Base-by-base conservation (phyloP, 2,113 vertebrate species). In the Leucoraja erinaceus region DNA sequence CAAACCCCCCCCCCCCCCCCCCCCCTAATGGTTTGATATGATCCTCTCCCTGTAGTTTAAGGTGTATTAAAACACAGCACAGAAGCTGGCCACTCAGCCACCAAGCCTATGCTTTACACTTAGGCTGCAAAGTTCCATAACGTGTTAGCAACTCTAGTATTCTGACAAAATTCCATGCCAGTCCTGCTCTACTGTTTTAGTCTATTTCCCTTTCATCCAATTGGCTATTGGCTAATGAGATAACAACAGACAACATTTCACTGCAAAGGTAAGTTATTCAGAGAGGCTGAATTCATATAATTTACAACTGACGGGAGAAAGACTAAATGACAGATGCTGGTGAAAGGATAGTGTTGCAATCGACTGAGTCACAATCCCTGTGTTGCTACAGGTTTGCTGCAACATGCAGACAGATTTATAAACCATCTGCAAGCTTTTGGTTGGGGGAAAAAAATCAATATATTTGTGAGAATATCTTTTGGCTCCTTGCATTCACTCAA, bases 401-500 rank as follows among this genome's bases (percentile, higher is more conserved):
- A 63, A 63, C 28, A 88, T 63, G 83, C 31, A 59, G 59, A n/a
- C 12, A 88, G 83, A 66, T 88, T 72, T n/a, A 63, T 63, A 88
- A 88, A n/a, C 59, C 59, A 88, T 88, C 9, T 88, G 59, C 59
- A 88, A 72, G 28, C 7, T 84, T 59, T 84, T 88, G 56, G 63
- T 2, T 18, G 56, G 28, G 56, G 11, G 56, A 11, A n/a, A 59
- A 7, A n/a, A 12, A 63, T 86, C 83, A 88, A 33, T 63, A 66
- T 88, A 63, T 88, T 59, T 88, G 12, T 31, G 28, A 88, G 59
- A 88, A 88, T 66, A n/a, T 63, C 28, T 18, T 5, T 63, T 88
- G 28, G 83, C n/a, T 14, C 0, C 59, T 66, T 88, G 28, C n/a
- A 84, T 88, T 88, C 83, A 88, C 59, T n/a, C n/a, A 88, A 88